These are phyloP conservation scores for Orthosia cruda DNA, from an alignment of 2,888 invertebrate species.

Conservation along the genomic window DNA sequence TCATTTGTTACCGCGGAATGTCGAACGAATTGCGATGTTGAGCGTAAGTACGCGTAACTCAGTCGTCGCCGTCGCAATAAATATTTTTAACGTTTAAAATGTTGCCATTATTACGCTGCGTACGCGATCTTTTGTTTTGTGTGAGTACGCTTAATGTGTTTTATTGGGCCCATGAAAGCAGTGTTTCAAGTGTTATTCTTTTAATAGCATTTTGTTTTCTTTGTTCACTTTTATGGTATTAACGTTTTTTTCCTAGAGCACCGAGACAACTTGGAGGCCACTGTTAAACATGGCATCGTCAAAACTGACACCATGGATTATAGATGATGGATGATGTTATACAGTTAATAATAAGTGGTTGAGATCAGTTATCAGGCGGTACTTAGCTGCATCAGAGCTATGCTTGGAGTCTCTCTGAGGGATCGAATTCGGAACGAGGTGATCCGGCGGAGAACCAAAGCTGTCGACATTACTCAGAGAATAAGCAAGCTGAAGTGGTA, in stretches of 20 bases:
- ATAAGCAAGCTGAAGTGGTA: too few relatives aligned
- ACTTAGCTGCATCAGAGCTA: too few relatives aligned
- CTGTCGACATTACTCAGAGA: too few relatives aligned
- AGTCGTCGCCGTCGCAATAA: conserved; percentile 69
- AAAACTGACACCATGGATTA: not conserved
- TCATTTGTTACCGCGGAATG: conserved; percentile 72
- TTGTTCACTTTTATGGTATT: not conserved
- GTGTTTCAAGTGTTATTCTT: conserved; percentile 6
- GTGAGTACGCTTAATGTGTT: conserved; percentile 9
- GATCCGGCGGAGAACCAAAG: too few relatives aligned
- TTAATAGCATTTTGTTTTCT: not conserved
- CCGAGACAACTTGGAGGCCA: not conserved
- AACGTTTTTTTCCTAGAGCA: not conserved
- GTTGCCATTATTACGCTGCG: conserved; percentile 40
- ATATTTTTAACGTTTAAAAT: conserved; percentile 68
- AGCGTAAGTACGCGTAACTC: conserved; percentile 68
- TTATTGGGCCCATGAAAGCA: conserved; percentile 9
- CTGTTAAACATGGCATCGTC: not conserved
- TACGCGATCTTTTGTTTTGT: conserved; percentile 53
- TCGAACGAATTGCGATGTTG: conserved; percentile 68
- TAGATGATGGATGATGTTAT: too few relatives aligned
- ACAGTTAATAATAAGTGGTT: too few relatives aligned
- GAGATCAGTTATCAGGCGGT: too few relatives aligned
- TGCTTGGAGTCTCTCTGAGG: too few relatives aligned
- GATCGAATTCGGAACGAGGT: too few relatives aligned